phyloP scores from a whole-genome alignment of 2,113 vertebrate genomes.

The Oreotrochilus melanogaster region DNA sequence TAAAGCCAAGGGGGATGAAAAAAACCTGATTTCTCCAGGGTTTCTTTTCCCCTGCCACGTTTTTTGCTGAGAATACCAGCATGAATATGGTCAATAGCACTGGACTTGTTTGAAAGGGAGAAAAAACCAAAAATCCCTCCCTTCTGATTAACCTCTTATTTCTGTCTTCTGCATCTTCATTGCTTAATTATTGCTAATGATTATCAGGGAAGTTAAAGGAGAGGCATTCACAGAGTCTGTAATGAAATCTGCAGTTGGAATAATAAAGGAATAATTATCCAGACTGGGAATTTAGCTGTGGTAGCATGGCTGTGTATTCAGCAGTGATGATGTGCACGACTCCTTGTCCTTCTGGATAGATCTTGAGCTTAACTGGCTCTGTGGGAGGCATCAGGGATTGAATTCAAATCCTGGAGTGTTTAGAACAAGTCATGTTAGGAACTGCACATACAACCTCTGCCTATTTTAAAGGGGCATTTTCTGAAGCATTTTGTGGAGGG shows the following conservation, averaged over 20 bases:
- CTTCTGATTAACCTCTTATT: neutral
- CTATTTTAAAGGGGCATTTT: neutral
- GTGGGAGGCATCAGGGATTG: neutral
- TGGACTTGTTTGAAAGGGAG: neutral
- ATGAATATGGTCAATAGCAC: neutral
- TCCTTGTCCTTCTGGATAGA: slow-evolving; percentile 8
- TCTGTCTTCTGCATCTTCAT: neutral
- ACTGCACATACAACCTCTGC: neutral
- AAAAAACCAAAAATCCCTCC: neutral
- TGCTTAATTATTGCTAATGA: slow-evolving; percentile 8
- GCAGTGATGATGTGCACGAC: slow-evolving; percentile 4
- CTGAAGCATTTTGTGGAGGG: neutral
- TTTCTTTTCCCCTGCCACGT: neutral
- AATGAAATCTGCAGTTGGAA: slow-evolving; percentile 43
- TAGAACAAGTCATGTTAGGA: neutral
- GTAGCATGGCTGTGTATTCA: neutral
- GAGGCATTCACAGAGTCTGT: neutral
- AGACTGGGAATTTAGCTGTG: slow-evolving; percentile 3
- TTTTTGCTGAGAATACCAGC: neutral
- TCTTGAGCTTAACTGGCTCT: slow-evolving; percentile 13
- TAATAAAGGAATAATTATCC: neutral
- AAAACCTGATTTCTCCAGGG: neutral
- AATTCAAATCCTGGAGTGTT: neutral
- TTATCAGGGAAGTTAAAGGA: slow-evolving; percentile 10
- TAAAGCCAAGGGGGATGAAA: neutral